phyloP scores from a whole-genome alignment of 2,888 invertebrate species.

The Cybosia mesomella region DNA sequence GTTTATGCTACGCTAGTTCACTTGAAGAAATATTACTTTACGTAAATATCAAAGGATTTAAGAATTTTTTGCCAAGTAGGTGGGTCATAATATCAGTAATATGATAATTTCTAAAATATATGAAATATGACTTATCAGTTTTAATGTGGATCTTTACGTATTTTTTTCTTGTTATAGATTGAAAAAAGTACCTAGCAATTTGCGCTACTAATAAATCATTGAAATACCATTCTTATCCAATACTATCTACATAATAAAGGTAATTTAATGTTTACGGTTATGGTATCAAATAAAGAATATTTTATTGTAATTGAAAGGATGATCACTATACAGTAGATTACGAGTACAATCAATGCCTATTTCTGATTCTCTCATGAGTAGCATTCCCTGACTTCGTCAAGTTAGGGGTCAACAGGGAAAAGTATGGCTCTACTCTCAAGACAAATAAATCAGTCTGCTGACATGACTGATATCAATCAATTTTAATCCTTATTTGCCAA shows the following conservation, averaged over 20 bases:
- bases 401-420: background rate
- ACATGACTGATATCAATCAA: too few relatives aligned
- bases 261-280: slow-evolving; percentile 1
- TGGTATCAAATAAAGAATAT: background rate
- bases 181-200: background rate
- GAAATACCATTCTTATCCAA: background rate
- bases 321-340: background rate
- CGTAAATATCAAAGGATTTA: slow-evolving; percentile 29
- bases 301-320: background rate
- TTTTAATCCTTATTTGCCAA: background rate
- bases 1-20: slow-evolving; percentile 24
- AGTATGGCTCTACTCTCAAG: background rate
- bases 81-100: slow-evolving; percentile 16
- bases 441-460: background rate
- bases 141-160: too few relatives aligned
- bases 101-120: background rate
- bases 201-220: too few relatives aligned
- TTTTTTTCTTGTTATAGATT: background rate
- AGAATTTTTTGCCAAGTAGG: background rate
- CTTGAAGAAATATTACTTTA: slow-evolving; percentile 17
- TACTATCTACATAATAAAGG: background rate
- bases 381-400: background rate
- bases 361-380: background rate
- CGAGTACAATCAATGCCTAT: background rate
- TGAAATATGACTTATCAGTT: too few relatives aligned